phyloP scores from a whole-genome alignment of 2,888 invertebrate species.

The Apamea crenata region DNA sequence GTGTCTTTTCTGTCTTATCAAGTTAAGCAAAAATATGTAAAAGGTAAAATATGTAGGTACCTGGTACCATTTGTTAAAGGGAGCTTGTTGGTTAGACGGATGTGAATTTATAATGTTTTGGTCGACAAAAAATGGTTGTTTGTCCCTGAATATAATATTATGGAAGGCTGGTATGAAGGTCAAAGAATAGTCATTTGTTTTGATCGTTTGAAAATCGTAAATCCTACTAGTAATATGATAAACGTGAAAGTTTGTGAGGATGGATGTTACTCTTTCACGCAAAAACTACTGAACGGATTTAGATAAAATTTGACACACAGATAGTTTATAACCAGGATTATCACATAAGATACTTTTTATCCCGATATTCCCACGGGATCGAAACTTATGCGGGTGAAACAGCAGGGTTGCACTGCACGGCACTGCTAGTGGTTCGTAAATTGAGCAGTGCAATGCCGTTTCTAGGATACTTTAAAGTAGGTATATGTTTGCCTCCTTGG shows the following conservation, averaged over 20 bases:
- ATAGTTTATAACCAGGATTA: too few species aligned
- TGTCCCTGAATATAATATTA: conserved; percentile 27
- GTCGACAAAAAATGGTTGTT: conserved; percentile 6
- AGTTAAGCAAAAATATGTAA: conserved; percentile 17
- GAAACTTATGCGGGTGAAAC: too few species aligned
- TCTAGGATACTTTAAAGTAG: neutral
- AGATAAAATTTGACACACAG: too few species aligned
- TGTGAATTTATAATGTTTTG: conserved; percentile 42
- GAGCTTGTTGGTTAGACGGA: conserved; percentile 5
- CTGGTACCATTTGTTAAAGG: conserved; percentile 23
- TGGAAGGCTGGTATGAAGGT: neutral
- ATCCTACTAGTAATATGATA: too few species aligned
- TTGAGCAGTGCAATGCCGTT: neutral
- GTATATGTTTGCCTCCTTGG: neutral
- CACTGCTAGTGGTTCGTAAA: neutral
- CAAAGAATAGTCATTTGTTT: conserved; percentile 15
- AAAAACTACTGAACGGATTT: too few species aligned
- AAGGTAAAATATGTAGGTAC: conserved; percentile 14
- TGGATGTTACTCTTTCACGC: too few species aligned
- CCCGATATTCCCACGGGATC: too few species aligned
- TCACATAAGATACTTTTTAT: too few species aligned
- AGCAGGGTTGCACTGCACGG: too few species aligned
- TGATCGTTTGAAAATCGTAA: neutral
- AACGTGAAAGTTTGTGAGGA: too few species aligned
- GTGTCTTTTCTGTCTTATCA: conserved; percentile 1